phyloP scores from a whole-genome alignment of 1,140 invertebrate species.

The Drosophila santomea region DNA sequence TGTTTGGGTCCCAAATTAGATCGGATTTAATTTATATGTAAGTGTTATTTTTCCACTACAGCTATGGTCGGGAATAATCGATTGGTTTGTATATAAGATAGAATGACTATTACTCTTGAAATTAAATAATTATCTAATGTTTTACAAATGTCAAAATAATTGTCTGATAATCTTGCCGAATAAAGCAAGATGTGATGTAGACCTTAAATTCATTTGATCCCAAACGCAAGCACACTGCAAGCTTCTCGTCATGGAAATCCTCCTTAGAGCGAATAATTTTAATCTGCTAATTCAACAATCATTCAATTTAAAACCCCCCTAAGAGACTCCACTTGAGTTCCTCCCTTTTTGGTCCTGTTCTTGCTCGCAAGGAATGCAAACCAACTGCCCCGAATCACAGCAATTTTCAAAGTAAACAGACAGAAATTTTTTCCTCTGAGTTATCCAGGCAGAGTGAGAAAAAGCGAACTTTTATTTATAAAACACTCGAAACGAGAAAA shows the following conservation, averaged over 20 bases:
- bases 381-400: constrained; percentile 69
- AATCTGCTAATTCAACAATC: constrained; percentile 79
- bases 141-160: not conserved
- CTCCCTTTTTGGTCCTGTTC: constrained; percentile 13
- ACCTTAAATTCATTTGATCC: constrained; percentile 7
- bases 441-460: constrained; percentile 36
- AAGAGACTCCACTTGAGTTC: constrained; percentile 56
- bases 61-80: not conserved
- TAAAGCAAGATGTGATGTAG: not conserved
- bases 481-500: constrained; percentile 70
- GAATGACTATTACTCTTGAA: too few relatives aligned
- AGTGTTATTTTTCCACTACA: constrained; percentile 31
- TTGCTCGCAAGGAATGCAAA: constrained; percentile 42
- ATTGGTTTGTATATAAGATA: too few relatives aligned
- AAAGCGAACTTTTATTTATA: constrained; percentile 76
- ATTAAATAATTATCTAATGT: too few relatives aligned
- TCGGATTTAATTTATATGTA: constrained; percentile 49
- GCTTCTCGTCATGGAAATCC: constrained; percentile 13
- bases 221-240: constrained; percentile 21
- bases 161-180: not conserved
- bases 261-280: constrained; percentile 50
- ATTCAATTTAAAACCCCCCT: constrained; percentile 67
- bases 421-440: constrained; percentile 41
- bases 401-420: constrained; percentile 79
- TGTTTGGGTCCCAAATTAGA: constrained; percentile 30